phyloP scores from a whole-genome alignment of 1,140 invertebrate species.

The Drosophila repletoides region DNA sequence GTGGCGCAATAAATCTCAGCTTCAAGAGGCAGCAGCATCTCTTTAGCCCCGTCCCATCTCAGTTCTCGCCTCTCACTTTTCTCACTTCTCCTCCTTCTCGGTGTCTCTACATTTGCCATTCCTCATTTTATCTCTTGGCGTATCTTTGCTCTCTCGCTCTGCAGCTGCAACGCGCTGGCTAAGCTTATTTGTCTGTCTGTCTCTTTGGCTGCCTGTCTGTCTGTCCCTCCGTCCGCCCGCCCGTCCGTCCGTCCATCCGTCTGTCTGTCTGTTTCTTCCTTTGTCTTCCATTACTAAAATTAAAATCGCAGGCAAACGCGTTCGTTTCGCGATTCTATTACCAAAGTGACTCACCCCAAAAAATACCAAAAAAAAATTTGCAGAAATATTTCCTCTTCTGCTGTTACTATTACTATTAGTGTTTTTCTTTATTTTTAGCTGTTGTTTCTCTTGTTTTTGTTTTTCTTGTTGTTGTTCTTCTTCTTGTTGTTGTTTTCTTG shows the following conservation, averaged over 20 bases:
- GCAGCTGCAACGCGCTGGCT: conserved; percentile 42
- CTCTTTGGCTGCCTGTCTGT: neutral
- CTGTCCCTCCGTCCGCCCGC: neutral
- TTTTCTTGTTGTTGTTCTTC: too few species aligned
- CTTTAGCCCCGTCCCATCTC: neutral
- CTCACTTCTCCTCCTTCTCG: neutral
- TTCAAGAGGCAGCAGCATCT: conserved; percentile 28
- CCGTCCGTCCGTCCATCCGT: neutral
- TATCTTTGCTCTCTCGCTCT: neutral
- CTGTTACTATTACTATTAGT: conserved; percentile 7
- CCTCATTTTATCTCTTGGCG: neutral
- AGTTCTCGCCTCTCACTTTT: neutral
- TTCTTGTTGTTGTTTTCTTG: conserved; percentile 39
- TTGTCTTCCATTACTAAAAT: conserved; percentile 80
- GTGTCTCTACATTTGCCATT: neutral
- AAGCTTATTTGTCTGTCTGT: conserved; percentile 67
- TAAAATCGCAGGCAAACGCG: conserved; percentile 66
- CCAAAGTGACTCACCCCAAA: conserved; percentile 68
- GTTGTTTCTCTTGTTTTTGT: neutral
- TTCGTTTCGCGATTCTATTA: conserved; percentile 73
- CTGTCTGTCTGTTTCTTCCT: conserved; percentile 24
- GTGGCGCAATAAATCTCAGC: conserved; percentile 70
- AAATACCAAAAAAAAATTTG: neutral
- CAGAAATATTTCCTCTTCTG: conserved; percentile 10
- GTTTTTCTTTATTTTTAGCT: neutral